Evolutionary conservation across 2,113 vertebrate species (phyloP).

Genomic region (Rhabdomys dilectus): DNA sequence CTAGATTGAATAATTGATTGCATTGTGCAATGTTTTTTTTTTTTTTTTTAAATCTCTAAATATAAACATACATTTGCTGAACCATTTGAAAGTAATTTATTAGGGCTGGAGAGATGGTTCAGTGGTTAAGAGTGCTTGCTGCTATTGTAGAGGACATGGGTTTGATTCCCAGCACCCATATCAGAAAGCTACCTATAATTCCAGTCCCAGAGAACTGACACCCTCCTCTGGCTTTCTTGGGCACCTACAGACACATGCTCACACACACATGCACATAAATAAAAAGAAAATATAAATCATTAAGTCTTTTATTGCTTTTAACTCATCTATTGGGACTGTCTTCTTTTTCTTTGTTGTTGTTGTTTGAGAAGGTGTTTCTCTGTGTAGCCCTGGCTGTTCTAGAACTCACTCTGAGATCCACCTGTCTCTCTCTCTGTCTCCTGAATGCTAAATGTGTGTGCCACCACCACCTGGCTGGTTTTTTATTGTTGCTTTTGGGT

Average conservation of each 20-base stretch:
- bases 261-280: not conserved
- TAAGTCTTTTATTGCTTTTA: conserved; percentile 7
- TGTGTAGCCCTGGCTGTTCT: not conserved
- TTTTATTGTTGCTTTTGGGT: too few species aligned
- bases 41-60: conserved; percentile 38
- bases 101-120: not conserved
- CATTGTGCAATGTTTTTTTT: conserved; percentile 60
- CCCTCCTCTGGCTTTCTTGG: not conserved
- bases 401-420: not conserved
- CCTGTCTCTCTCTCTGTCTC: not conserved
- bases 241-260: not conserved
- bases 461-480: not conserved
- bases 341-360: not conserved
- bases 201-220: not conserved
- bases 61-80: not conserved
- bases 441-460: not conserved
- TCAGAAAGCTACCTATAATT: not conserved
- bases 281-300: not conserved
- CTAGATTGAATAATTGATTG: not conserved
- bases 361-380: not conserved
- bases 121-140: not conserved
- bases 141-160: not conserved
- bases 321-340: not conserved
- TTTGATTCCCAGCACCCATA: not conserved
- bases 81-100: not conserved